A percentile compares a stretch with the other conserved stretches of the same genome.
Evolutionary conservation across 37 sponge, comb jelly and placozoan genomes (phyloP).

Genomic region (Amphimedon queenslandica): DNA sequence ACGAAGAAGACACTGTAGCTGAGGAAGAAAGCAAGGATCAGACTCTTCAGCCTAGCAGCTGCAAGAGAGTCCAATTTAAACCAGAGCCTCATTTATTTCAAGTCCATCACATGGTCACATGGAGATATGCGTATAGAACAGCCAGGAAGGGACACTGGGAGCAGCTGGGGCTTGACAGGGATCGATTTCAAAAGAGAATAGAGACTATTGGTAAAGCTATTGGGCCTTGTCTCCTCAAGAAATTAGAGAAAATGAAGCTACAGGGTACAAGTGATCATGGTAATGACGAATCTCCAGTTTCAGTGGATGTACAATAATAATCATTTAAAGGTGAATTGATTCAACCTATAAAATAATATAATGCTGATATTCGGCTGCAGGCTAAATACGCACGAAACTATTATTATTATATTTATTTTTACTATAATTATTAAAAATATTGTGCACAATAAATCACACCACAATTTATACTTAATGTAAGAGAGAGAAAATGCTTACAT

Average conservation of each 20-base stretch:
- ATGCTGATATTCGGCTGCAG: neutral
- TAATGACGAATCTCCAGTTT: no score
- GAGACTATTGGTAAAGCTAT: neutral
- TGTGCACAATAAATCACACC: no score
- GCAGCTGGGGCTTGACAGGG: slow-evolving; percentile 19
- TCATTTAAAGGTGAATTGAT: neutral
- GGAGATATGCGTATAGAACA: slow-evolving; percentile 17
- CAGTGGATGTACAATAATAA: neutral
- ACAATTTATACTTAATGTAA: no score
- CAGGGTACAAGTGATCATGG: no score
- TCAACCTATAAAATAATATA: neutral
- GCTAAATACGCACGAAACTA: neutral
- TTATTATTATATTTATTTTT: neutral
- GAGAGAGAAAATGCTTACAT: neutral
- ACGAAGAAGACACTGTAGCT: neutral
- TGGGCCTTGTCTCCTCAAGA: slow-evolving; percentile 12
- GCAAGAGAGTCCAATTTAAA: neutral
- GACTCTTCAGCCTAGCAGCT: neutral
- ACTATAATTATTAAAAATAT: no score
- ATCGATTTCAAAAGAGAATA: slow-evolving; percentile 12
- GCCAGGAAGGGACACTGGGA: slow-evolving; percentile 21
- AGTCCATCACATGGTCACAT: slow-evolving; percentile 17
- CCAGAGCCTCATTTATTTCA: neutral
- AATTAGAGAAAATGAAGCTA: neutral
- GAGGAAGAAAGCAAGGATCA: neutral